Conservation (phyloP, 2,113 vertebrate genomes). For the Upupa epops region DNA sequence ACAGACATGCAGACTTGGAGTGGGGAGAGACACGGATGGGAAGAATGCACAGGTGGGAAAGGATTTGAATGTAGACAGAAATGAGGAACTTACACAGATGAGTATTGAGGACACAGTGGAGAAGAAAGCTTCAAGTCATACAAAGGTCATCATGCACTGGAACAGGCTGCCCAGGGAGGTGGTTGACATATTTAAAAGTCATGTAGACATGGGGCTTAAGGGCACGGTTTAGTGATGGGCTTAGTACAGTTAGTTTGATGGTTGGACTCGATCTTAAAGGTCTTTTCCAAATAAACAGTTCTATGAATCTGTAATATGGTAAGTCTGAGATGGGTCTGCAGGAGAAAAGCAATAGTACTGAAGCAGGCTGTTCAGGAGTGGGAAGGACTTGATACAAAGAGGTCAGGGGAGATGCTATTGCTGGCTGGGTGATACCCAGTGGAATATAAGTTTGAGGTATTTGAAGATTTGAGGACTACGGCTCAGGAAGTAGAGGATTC, state of each 20-base stretch:
- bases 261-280: no score
- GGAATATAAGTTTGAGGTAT: background rate
- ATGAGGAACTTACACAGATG: background rate
- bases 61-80: background rate
- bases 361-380: background rate
- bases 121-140: background rate
- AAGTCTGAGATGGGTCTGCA: background rate
- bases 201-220: no score
- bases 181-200: no score
- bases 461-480: background rate
- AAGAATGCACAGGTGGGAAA: conserved; percentile 20
- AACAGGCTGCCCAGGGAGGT: no score
- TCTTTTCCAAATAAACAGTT: no score
- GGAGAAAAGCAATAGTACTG: background rate
- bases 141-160: no score
- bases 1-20: background rate
- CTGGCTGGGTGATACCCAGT: background rate
- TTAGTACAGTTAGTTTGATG: no score
- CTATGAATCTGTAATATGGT: background rate
- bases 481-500: background rate
- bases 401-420: background rate
- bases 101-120: background rate
- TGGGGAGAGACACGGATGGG: background rate
- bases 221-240: no score
- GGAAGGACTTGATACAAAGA: background rate